Percentiles rank a stretch among this genome's conserved stretches.
phyloP scores from a whole-genome alignment of 2,113 vertebrate genomes.

The Psettodes erumei region DNA sequence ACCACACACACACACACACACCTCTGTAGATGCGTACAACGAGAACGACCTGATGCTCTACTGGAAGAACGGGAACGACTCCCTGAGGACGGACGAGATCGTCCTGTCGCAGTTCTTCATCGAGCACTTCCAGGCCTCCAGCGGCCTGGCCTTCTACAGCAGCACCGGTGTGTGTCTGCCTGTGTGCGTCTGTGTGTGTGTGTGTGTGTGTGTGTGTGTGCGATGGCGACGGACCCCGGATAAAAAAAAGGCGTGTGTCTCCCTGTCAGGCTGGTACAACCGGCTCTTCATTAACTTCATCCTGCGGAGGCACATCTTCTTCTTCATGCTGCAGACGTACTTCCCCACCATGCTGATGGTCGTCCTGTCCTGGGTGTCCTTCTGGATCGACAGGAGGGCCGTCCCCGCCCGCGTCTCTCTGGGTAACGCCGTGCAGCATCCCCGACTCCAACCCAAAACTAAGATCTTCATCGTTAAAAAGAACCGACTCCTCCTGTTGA shows the following conservation, averaged over 20 bases:
- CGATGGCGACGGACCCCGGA: too few species aligned
- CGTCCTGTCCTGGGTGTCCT: slow-evolving; percentile 94
- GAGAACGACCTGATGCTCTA: slow-evolving; percentile 95
- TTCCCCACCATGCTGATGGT: slow-evolving; percentile 96
- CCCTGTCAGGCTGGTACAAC: slow-evolving; percentile 91
- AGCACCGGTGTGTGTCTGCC: slow-evolving; percentile 87
- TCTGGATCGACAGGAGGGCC: slow-evolving; percentile 93
- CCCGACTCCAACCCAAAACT: neutral
- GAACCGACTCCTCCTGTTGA: too few species aligned
- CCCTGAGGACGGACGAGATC: slow-evolving; percentile 90
- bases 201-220: slow-evolving; percentile 10
- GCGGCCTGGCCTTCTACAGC: slow-evolving; percentile 92
- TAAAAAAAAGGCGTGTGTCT: neutral
- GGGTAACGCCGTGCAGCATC: slow-evolving; percentile 76
- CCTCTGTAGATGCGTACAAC: slow-evolving; percentile 88
- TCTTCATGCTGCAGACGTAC: slow-evolving; percentile 95
- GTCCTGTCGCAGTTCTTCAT: slow-evolving; percentile 94
- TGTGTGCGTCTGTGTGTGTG: slow-evolving; percentile 23
- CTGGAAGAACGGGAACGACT: slow-evolving; percentile 93
- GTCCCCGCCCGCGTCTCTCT: slow-evolving; percentile 92
- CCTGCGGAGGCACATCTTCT: slow-evolving; percentile 93
- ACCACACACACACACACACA: too few species aligned
- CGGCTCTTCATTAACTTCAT: slow-evolving; percentile 94
- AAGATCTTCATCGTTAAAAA: too few species aligned
- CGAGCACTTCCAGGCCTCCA: slow-evolving; percentile 92